Base-by-base conservation (phyloP, 2,113 vertebrate genomes). In the Nettapus auritus region DNA sequence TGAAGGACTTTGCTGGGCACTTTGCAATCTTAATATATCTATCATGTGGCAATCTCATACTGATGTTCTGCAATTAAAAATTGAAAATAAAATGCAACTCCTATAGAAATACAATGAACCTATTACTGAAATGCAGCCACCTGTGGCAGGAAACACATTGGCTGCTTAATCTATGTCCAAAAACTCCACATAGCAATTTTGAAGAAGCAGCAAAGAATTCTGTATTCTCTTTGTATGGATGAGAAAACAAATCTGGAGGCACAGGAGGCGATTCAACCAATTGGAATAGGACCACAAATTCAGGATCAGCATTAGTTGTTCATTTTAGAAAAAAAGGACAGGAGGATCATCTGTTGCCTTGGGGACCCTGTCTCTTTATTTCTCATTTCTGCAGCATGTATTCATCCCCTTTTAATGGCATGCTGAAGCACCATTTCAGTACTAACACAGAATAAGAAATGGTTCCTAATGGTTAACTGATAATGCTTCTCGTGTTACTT, bases 21-120 rank as follows among this genome's bases (percentile, higher is more conserved):
- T 40, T 23, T 21, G 53, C 68, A 40, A 11, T 19, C 33, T n/a
- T 17, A 12, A 13, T 2, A 6, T 12, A 34, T 33, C 42, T 36
- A 22, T 28, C 13, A 3, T 12, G 3, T 5, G 21, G 13, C 66
- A 17, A 38, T 8, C 34, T 40, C 12, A 1, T 2, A 1, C 9
- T 18, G 28, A 29, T 29, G 2, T 52, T 52, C n/a, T 48, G 79
- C 46, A 67, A 78, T 71, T 60, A 67, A 67, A 66, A 73, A 16
- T 34, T 0, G 1, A 66, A 53, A 40, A 34, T 59, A 20, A 73
- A 66, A n/a, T 0, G 40, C 17, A 6, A 9, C 44, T 73, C 23
- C 20, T 23, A 3, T 8, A 60, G 67, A 38, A 64, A 44, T 19
- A 11, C 7, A 7, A 13, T 6, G 25, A 21, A 60, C 33, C 64